Evolutionary conservation across 2,888 invertebrate genomes (phyloP), one percentile per base, ranked within the genome.

Genomic region (Conus canariensis): DNA sequence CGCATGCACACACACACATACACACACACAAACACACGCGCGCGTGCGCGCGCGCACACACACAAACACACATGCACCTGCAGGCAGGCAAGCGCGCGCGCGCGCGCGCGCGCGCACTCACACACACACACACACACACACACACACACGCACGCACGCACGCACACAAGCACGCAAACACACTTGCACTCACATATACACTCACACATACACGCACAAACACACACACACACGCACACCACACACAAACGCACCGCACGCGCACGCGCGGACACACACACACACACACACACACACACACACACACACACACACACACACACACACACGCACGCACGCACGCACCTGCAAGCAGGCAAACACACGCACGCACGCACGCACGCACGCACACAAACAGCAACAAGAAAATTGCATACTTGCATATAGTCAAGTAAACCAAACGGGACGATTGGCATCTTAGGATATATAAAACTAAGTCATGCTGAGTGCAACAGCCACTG

Each of bases 271-370:
- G 9, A 22, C n/a, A 45, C 82, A 82, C 30, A 7, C 25, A 60
- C 85, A 60, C 85, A 85, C 60, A 60, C 85, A 85, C 60, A n/a
- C 25, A 85, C 60, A 82, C 56, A 60, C 16, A 56, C 58, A 85
- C 30, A 77, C 77, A 77, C 77, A 77, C 30, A 30, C 77, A 77
- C 77, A 30, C 77, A 77, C 25, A 77, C 9, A 77, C 77, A 77
- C 77, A 10, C 10, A 10, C 70, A 74, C 70, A 74, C 45, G 3
- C 4, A 45, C 45, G 3, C 45, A 45, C 45, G 3, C 45, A 19
- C 3, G 3, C 70, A 22, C 70, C 1, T 2, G 6, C 70, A 12
- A 12, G 45, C 77, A 30, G 45, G 6, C 77, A 77, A 45, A 77
- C 77, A 77, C 77, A 30, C 77, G 45, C 30, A 22, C n/a, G 3